Conservation (phyloP, 1,140 invertebrate genomes). For the Polypedilum vanderplanki region DNA sequence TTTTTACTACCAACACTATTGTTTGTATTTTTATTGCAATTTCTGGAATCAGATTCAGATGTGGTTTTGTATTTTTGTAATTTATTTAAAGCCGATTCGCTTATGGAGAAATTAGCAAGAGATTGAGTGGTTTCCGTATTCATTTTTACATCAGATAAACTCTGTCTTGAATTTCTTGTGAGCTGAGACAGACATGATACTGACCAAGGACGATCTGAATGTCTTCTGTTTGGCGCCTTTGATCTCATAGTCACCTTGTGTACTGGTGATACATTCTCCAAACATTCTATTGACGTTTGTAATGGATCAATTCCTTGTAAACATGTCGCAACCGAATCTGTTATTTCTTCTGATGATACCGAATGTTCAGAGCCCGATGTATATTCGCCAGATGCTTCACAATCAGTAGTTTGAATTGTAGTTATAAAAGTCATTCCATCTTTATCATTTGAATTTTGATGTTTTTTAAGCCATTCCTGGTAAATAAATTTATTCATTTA, state of each 20-base stretch:
- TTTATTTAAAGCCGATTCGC: slow-evolving; percentile 76
- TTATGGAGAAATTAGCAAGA: slow-evolving; percentile 63
- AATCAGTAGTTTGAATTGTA: slow-evolving; percentile 42
- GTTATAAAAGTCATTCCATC: slow-evolving; percentile 32
- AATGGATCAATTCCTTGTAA: slow-evolving; percentile 49
- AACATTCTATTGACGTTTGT: slow-evolving; percentile 52
- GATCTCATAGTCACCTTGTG: slow-evolving; percentile 31
- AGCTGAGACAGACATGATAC: slow-evolving; percentile 73
- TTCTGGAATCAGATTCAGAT: slow-evolving; percentile 36
- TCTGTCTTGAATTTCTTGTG: slow-evolving; percentile 37
- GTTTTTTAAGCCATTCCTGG: slow-evolving; percentile 42
- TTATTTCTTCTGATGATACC: slow-evolving; percentile 64
- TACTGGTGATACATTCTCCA: slow-evolving; percentile 36
- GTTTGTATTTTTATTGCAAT: slow-evolving; percentile 42
- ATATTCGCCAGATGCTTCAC: slow-evolving; percentile 85
- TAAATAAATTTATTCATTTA: slow-evolving; percentile 5
- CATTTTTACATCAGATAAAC: slow-evolving; percentile 33
- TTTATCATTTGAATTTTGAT: slow-evolving; percentile 30
- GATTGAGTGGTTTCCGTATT: slow-evolving; percentile 39
- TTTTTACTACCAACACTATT: slow-evolving; percentile 44
- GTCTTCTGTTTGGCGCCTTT: slow-evolving; percentile 35
- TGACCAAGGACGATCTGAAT: slow-evolving; percentile 64
- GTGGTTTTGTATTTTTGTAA: slow-evolving; percentile 40
- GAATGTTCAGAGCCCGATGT: slow-evolving; percentile 67
- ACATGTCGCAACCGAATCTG: slow-evolving; percentile 57